Conservation (phyloP, 2,113 vertebrate species). For the Glaucidium brasilianum region DNA sequence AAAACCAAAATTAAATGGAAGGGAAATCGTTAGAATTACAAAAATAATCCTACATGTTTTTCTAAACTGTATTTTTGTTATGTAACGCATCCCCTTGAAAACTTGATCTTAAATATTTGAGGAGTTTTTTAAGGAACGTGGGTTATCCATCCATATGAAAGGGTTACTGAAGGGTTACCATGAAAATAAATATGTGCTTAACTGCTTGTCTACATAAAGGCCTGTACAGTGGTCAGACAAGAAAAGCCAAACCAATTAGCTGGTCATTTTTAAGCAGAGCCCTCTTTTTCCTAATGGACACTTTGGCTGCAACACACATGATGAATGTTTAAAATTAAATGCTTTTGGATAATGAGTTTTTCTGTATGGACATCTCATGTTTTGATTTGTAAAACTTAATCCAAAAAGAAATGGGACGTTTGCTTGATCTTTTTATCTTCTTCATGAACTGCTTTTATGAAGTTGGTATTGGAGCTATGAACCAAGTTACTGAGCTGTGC, state of each 20-base stretch:
- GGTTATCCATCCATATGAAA: background rate
- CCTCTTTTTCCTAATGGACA: background rate
- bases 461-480: background rate
- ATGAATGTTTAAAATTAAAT: background rate
- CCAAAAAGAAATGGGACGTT: background rate
- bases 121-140: background rate
- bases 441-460: background rate
- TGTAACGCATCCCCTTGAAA: background rate
- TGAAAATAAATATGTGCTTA: background rate
- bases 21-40: background rate
- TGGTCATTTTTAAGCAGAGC: background rate
- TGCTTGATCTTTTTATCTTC: background rate
- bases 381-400: background rate
- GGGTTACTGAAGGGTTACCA: background rate
- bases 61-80: background rate
- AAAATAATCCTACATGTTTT: background rate
- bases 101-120: background rate
- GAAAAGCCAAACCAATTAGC: background rate
- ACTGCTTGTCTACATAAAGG: background rate
- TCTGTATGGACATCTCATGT: background rate
- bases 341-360: fast-evolving
- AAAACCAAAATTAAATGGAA: background rate
- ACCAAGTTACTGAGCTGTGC: background rate
- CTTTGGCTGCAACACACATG: background rate
- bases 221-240: background rate